Base-by-base conservation (phyloP, 92 coral and sea anemone species). In the Paramuricea clavata region DNA sequence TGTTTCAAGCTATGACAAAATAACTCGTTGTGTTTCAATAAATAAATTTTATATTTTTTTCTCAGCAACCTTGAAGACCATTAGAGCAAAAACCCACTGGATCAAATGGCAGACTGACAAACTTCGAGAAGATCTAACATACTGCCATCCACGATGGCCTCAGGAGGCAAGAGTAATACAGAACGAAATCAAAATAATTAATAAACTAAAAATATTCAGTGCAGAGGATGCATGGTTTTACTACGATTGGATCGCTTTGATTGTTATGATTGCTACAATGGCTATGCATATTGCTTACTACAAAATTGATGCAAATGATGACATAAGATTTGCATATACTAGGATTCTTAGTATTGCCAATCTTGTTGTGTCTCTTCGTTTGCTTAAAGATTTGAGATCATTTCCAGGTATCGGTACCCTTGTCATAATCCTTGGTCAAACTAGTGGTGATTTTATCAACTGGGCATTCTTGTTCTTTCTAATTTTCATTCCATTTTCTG, bases 321-420 rank as follows among this genome's bases (percentile, higher is more conserved):
- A 79, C 75, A 90, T 88, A 5, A 74, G 92, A 80, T 84, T 83
- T 60, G 65, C 83, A 0, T 95, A 96, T 59, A 78, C 82, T 21
- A 93, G 89, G 0, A 84, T 88, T 34, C 77, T 94, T 35, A 80
- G 95, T 17, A 86, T 88, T 68, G 79, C 83, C 0, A 81, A 92
- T 49, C 89, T 94, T 35, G 88, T 92, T 26, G 89, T 92, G 6
- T 90, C 93, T 93, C 76, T 92, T 39, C 88, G 95, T 12, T 72
- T 92, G 32, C 84, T 92, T 8, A 92, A 92, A 84, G 87, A 78
- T 74, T 90, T 90, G 17, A 82, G 93, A 52, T 93, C 95, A 7
- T 83, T 92, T 49, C 91, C 91, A 12, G 59, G 85, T 5, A 85
- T 82, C 17, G 95, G 95, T 16, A 93, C 93, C 12, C 89, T 92